Base-by-base conservation (phyloP, 2,113 vertebrate species). In the Setophaga kirtlandii region DNA sequence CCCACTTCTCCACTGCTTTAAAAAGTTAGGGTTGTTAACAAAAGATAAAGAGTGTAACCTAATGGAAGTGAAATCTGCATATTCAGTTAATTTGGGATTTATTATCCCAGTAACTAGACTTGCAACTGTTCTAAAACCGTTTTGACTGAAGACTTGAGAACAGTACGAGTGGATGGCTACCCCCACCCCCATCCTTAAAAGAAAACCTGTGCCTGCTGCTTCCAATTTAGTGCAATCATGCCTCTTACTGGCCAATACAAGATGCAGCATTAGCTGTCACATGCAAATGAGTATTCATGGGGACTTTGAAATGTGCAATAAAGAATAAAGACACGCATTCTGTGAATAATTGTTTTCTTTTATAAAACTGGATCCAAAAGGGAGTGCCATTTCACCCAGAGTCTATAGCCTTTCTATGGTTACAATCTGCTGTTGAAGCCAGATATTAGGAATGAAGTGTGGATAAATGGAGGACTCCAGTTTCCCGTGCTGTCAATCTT, bases 201-300 rank as follows among this genome's bases (percentile, higher is more conserved):
- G 97, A 98, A 97, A 97, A 95, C 96, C 90, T 96, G 94, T 96
- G 96, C 91, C 97, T 98, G 97, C 97, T 98, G 98, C 97, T 98
- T 98, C 97, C 97, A 98, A 98, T 98, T 98, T 98, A 98, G 97
- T 90, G 94, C 97, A 98, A 98, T 98, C 97, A 98, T 98, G 98
- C 98, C 98, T 98, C 98, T 98, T 97, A 97, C 98, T 98, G 98
- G 98, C 94, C 96, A 97, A 93, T 97, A 97, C 97, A 92, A 97
- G 97, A 95, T 98, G 98, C 96, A 97, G 98, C 98, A 98, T 96
- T 97, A 97, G 96, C 97, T 98, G 96, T 97, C 97, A 97, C 95
- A 97, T 85, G 94, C 95, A 96, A 87, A 97, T 90, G 76, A 95
- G 97, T 96, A 97, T 93, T 96, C 94, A 96, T 89, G 76, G 90